Base-by-base conservation (phyloP, 2,888 invertebrate species). In the Xylophagus ater region DNA sequence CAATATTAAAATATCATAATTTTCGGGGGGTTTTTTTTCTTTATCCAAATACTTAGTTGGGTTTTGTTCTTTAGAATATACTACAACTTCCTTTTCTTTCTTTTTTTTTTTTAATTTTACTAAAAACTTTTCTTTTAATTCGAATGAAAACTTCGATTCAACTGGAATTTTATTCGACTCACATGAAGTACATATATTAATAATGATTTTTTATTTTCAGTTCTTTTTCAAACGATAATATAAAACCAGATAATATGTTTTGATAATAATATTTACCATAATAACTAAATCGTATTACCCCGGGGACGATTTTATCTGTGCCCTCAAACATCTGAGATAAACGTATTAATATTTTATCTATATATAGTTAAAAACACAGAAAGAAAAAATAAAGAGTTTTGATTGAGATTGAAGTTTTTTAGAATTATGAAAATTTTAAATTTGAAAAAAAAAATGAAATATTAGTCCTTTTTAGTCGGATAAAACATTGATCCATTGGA, bases 211-310 rank as follows among this genome's bases (percentile, higher is more conserved):
- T 26, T 26, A 13, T 36, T 36, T 36, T n/a, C 28, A 13, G 36
- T 36, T n/a, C n/a, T n/a, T 19, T 20, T n/a, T 32, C 31, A 56
- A 55, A 59, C 53, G 52, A 57, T 56, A 53, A 47, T 46, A 49
- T 48, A 49, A 57, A 57, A 54, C 53, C 53, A 60, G 62, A 61
- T 61, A 61, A 60, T 60, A 56, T 54, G 56, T 55, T 38, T 58
- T 60, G 62, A 62, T 62, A 62, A 62, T 57, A 54, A 52, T 62
- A 58, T 61, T 61, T 61, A 61, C 58, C 59, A 56, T 59, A 57
- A 45, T 28, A 36, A 41, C 47, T 47, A 48, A 48, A 45, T 45
- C 41, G 39, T 41, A 24, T 13, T 34, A n/a, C n/a, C 28, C 37
- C 20, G 37, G 37, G 42, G 40, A 43, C 39, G 42, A 43, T 43